phyloP scores from a whole-genome alignment of 2,113 vertebrate genomes.

The Herpetotheres cachinnans region DNA sequence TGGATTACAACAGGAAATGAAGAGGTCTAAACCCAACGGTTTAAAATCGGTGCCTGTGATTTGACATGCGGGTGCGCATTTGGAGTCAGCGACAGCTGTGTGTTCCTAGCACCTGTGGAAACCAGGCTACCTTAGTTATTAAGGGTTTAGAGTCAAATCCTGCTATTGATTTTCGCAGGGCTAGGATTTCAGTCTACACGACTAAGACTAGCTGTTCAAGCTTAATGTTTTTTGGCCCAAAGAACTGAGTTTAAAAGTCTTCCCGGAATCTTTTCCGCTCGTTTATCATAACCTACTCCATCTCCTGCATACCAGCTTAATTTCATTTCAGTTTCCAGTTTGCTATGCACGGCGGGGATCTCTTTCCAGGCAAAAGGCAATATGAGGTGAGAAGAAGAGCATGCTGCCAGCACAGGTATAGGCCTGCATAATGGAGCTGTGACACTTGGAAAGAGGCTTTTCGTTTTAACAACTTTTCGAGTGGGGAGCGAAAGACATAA shows the following conservation, averaged over 20 bases:
- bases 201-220: not conserved
- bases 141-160: not conserved
- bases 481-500: constrained; percentile 80
- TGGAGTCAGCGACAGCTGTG: not conserved
- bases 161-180: not conserved
- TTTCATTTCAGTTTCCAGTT: constrained; percentile 76
- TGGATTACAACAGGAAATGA: constrained; percentile 14
- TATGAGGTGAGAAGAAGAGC: constrained; percentile 94
- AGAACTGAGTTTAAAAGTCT: not conserved
- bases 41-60: not conserved
- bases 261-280: not conserved
- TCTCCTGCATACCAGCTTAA: constrained; percentile 73
- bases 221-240: not conserved
- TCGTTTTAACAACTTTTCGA: constrained; percentile 89
- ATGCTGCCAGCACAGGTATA: constrained; percentile 89
- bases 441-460: constrained; percentile 75
- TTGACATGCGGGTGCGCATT: not conserved
- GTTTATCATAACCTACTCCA: constrained; percentile 60
- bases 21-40: not conserved
- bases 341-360: constrained; percentile 76
- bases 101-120: not conserved
- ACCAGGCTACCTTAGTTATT: not conserved
- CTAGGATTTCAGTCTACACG: not conserved
- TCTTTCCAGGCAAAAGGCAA: constrained; percentile 88
- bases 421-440: constrained; percentile 90